These are phyloP conservation scores for Capromys pilorides DNA, from an alignment of 2,797 vertebrate species.

Conservation along the genomic window DNA sequence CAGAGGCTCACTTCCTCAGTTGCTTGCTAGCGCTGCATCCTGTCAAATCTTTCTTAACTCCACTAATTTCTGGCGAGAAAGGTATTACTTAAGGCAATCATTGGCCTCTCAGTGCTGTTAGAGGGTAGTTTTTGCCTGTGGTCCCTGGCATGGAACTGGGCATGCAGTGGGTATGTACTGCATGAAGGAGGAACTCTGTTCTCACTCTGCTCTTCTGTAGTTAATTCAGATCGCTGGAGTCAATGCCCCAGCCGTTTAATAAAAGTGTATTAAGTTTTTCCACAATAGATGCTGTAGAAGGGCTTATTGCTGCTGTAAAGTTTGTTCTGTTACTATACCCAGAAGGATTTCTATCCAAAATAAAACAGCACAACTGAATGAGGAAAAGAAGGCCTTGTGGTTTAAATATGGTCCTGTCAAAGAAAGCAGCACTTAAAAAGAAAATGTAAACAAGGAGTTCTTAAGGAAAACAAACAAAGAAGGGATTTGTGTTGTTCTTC, in stretches of 20 bases:
- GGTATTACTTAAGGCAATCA: neutral
- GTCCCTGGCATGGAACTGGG: neutral
- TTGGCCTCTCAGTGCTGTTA: neutral
- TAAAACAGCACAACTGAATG: constrained; percentile 68
- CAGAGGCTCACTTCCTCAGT: neutral
- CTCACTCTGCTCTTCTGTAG: constrained; percentile 31
- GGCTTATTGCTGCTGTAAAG: constrained; percentile 72
- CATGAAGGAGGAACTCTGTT: neutral
- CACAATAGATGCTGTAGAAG: constrained; percentile 68
- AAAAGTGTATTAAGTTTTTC: constrained; percentile 68
- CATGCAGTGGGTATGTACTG: neutral
- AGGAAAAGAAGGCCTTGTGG: constrained; percentile 43
- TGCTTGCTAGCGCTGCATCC: neutral
- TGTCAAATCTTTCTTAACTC: neutral
- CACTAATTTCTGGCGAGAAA: constrained; percentile 33
- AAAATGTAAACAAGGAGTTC: constrained; percentile 53
- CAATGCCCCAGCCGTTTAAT: constrained; percentile 63
- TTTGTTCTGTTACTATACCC: constrained; percentile 71
- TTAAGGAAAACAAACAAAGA: constrained; percentile 51
- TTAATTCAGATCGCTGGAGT: constrained; percentile 67
- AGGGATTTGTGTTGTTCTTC: constrained; percentile 66
- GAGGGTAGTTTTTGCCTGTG: neutral
- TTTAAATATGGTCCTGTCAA: constrained; percentile 72
- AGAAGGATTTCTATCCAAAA: constrained; percentile 68
- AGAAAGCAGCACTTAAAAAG: constrained; percentile 64